Conservation (phyloP, 2,113 vertebrate genomes). For the Charina bottae region DNA sequence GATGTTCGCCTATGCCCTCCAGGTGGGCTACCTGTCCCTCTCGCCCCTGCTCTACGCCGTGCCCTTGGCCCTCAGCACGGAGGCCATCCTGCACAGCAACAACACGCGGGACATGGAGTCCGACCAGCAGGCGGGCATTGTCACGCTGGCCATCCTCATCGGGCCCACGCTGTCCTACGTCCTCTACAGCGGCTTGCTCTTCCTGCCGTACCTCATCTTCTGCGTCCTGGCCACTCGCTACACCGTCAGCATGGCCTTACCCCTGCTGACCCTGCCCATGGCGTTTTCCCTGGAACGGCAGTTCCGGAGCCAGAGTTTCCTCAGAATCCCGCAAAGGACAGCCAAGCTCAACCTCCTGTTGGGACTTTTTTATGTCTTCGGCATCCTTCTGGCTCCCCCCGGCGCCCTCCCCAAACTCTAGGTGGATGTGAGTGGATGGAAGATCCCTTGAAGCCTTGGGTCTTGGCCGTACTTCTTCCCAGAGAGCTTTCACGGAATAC, state of each 20-base stretch:
- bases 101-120: conserved; percentile 98
- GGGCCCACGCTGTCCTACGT: conserved; percentile 89
- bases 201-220: conserved; percentile 90
- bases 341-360: conserved; percentile 95
- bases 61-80: conserved; percentile 92
- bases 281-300: conserved; percentile 93
- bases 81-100: conserved; percentile 98
- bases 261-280: conserved; percentile 92
- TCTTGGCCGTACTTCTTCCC: not conserved
- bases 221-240: conserved; percentile 91
- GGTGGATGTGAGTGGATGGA: conserved; percentile 2
- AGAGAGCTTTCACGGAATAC: not conserved
- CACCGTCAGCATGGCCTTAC: conserved; percentile 94
- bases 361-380: conserved; percentile 95
- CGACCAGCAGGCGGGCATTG: conserved; percentile 91
- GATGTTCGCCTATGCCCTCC: conserved; percentile 94
- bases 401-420: conserved; percentile 88
- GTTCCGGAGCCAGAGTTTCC: conserved; percentile 89
- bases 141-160: conserved; percentile 94
- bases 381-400: conserved; percentile 86
- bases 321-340: conserved; percentile 91
- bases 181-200: conserved; percentile 86
- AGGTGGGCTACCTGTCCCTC: conserved; percentile 92
- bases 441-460: not conserved
- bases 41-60: conserved; percentile 92